Conservation (phyloP, 1,140 invertebrate species). For the Druon quercuslanigerum region DNA sequence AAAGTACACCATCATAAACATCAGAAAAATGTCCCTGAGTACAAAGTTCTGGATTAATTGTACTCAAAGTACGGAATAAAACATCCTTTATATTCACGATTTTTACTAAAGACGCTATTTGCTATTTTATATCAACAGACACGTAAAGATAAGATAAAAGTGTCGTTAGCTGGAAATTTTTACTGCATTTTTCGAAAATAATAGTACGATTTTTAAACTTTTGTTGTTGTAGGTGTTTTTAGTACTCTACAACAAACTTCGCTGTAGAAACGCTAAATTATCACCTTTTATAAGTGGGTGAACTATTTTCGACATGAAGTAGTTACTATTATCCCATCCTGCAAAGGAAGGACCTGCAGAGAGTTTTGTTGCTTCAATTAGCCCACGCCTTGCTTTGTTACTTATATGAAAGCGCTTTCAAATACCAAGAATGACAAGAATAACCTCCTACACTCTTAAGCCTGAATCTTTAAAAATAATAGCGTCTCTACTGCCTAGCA, state of each 20-base stretch:
- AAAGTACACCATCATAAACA: too few species aligned
- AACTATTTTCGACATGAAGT: background rate
- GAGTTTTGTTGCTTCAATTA: background rate
- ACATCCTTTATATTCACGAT: too few species aligned
- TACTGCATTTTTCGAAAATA: background rate
- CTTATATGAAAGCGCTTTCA: background rate
- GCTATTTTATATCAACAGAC: too few species aligned
- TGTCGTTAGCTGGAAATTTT: background rate
- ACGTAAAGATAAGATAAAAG: too few species aligned
- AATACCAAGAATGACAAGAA: background rate
- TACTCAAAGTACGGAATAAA: too few species aligned
- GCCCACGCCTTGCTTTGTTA: background rate
- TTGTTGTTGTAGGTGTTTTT: too few species aligned
- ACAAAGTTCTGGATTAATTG: too few species aligned
- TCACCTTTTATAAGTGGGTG: background rate
- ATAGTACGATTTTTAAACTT: background rate
- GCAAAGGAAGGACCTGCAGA: background rate
- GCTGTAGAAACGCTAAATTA: background rate
- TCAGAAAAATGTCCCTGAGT: too few species aligned
- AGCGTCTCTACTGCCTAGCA: too few species aligned
- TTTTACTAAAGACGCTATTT: too few species aligned
- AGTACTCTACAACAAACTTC: background rate
- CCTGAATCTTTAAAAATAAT: too few species aligned
- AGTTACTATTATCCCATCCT: background rate
- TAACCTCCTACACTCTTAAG: too few species aligned